These are phyloP conservation scores for Triplophysa rosa DNA, from an alignment of 2,113 vertebrate species.

Conservation along the genomic window DNA sequence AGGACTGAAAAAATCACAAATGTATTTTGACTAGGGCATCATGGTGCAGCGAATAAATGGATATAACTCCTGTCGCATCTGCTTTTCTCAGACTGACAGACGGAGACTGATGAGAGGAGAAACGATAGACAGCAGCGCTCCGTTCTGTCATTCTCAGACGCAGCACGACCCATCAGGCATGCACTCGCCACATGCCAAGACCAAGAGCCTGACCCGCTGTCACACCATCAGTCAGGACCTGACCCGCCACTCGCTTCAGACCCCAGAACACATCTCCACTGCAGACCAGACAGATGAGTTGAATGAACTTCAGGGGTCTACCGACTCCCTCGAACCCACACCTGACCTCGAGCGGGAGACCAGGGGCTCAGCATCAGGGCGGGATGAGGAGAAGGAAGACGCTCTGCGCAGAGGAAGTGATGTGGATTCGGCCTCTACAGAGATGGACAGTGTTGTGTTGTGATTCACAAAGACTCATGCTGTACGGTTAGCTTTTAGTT, in stretches of 20 bases:
- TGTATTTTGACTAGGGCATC: not conserved
- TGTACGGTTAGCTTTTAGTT: not conserved
- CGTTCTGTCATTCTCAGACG: not conserved
- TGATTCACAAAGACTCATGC: not conserved
- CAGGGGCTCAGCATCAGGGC: not conserved
- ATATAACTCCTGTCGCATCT: not conserved
- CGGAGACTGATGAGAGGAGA: constrained; percentile 67
- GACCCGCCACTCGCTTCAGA: not conserved
- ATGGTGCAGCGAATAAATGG: not conserved
- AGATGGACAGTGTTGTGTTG: constrained; percentile 50
- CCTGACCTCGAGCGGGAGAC: constrained; percentile 31
- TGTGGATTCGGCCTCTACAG: not conserved
- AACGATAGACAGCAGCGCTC: constrained; percentile 65
- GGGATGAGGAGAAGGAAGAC: not conserved
- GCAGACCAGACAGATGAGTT: not conserved
- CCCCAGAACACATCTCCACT: not conserved
- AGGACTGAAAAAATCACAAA: not conserved
- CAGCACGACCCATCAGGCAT: not conserved
- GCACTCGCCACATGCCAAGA: constrained; percentile 32
- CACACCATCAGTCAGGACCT: constrained; percentile 68
- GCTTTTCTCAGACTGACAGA: constrained; percentile 53
- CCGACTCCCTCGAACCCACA: not conserved
- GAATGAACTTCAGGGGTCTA: not conserved
- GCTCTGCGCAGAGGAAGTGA: not conserved
- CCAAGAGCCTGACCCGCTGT: constrained; percentile 68